These are phyloP conservation scores for Ibycter americanus DNA, from an alignment of 2,797 vertebrate species.

Conservation along the genomic window DNA sequence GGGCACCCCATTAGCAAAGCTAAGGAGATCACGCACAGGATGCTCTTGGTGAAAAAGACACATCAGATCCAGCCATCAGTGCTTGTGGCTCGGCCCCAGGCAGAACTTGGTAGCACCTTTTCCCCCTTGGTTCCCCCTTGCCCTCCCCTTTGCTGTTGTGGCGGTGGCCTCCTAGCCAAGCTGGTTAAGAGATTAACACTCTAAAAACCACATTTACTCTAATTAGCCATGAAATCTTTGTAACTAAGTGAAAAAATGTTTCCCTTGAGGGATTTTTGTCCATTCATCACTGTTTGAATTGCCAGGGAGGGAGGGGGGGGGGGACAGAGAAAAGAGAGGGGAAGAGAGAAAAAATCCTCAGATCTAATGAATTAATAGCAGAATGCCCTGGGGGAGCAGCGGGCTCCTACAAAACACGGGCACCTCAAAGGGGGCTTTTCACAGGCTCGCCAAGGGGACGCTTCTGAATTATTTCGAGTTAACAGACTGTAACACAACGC, in stretches of 20 bases:
- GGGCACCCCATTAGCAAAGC: not conserved
- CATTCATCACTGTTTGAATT: constrained; percentile 76
- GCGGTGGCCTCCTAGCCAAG: constrained; percentile 55
- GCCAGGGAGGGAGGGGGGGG: not conserved
- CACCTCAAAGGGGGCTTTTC: constrained; percentile 48
- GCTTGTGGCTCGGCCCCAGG: rapidly evolving
- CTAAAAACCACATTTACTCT: constrained; percentile 76
- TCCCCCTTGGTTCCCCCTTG: not conserved
- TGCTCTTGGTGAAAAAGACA: not conserved
- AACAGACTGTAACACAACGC: constrained; percentile 70
- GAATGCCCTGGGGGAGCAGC: constrained; percentile 19
- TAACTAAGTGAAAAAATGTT: constrained; percentile 81
- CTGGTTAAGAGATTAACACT: constrained; percentile 77
- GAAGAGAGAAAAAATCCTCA: not conserved
- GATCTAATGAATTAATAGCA: constrained; percentile 70
- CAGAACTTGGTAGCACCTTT: not conserved
- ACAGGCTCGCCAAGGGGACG: not conserved
- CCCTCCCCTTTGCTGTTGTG: constrained; percentile 20
- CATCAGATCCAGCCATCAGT: rapidly evolving
- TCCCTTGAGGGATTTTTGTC: constrained; percentile 75
- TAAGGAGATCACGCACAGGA: rapidly evolving
- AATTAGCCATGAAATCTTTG: constrained; percentile 81
- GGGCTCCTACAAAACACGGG: constrained; percentile 1
- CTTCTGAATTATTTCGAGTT: constrained; percentile 66
- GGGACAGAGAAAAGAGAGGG: not conserved